Base-by-base conservation (phyloP, 2,113 vertebrate genomes). In the Odocoileus hemionus region DNA sequence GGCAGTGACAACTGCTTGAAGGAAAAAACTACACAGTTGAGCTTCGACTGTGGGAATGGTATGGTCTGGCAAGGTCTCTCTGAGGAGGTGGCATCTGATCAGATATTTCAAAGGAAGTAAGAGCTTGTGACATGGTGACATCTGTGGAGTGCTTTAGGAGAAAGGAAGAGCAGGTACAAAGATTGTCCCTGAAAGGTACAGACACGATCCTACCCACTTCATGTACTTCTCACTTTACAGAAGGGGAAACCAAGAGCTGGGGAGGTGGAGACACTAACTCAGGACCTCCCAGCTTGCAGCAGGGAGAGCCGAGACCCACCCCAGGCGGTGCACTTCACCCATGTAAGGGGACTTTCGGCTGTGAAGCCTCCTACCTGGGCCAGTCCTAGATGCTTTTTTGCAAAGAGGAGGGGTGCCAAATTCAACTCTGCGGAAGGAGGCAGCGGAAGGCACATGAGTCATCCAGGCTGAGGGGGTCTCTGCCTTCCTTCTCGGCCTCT, bases 151-250 rank as follows among this genome's bases (percentile, higher is more conserved):
- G 43, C 79, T 80, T 67, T 25, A 9, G 64, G 55, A 89, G 36
- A 86, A 23, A 78, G 26, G 10, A 43, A 8, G 2, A 50, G 17
- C 25, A 33, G 25, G 26, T 12, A 13, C 14, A 23, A 82, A 58
- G 74, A 78, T 0, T 10, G 36, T 11, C 11, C 0, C n/a, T 39
- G 67, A 74, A 70, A 39, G 67, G 67, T 13, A 7, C 54, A 82
- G n/a, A 76, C 15, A 26, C 8, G 0, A 1, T 43, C 36, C 54
- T 4, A 12, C 17, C 11, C 13, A 13, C 55, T 28, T 13, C 8
- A n/a, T 5, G 26, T 28, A 16, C 4, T 58, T 21, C 45, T 74
- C 64, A 76, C 36, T 74, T 79, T 19, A 79, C 64, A 52, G 28
- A 67, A 15, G 50, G 54, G 39, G 76, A 60, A 70, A 67, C 8